phyloP scores from a whole-genome alignment of 2,113 vertebrate species.

The Pipa parva region DNA sequence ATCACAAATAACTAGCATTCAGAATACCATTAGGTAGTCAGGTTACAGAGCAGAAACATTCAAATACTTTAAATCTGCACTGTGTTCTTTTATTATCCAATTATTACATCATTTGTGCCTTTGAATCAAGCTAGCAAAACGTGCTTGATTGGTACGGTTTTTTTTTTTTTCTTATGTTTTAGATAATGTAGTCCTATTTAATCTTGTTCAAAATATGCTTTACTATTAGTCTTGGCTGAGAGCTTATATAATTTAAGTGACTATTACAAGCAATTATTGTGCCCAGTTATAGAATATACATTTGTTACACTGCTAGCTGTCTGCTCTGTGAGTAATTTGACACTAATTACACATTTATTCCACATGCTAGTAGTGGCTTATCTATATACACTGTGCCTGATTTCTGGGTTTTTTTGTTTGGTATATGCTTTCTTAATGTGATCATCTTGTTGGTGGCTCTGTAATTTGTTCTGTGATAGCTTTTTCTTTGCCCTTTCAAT shows the following conservation, averaged over 20 bases:
- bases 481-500: no score
- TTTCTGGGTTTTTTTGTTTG: no score
- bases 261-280: conserved; percentile 42
- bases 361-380: conserved; percentile 6
- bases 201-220: conserved; percentile 31
- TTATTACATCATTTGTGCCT: conserved; percentile 7
- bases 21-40: no score
- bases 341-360: conserved; percentile 20
- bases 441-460: no score
- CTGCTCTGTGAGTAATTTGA: conserved; percentile 24
- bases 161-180: background rate
- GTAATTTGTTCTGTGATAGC: no score
- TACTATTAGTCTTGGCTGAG: conserved; percentile 39
- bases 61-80: no score
- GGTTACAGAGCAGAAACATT: no score
- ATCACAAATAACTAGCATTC: no score
- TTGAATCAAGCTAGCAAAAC: background rate
- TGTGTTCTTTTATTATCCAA: background rate
- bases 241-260: conserved; percentile 28
- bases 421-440: no score
- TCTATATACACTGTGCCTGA: background rate
- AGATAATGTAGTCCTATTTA: conserved; percentile 9
- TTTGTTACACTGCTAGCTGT: conserved; percentile 28
- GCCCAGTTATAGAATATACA: conserved; percentile 39
- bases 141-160: background rate